Evolutionary conservation across 2,888 invertebrate genomes (phyloP).

Genomic region (Trachelus iudaicus): DNA sequence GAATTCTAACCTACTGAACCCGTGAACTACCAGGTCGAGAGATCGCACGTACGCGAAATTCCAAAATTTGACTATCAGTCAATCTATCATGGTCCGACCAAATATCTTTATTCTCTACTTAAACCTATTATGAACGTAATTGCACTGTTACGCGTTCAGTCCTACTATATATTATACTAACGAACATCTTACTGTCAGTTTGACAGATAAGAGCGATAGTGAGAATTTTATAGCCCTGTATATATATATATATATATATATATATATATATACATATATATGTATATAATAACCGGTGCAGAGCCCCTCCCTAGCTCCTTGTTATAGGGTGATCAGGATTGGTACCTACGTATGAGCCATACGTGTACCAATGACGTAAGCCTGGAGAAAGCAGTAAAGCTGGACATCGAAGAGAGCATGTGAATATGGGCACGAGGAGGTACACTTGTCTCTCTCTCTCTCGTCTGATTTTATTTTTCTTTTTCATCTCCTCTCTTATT

Average conservation of each 20-base stretch:
- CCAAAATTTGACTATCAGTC: not conserved
- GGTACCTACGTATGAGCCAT: not conserved
- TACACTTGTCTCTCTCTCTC: not conserved
- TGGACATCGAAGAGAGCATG: not conserved
- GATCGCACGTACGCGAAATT: not conserved
- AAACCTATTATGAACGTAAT: no score
- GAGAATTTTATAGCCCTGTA: not conserved
- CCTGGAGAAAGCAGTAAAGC: slow-evolving; percentile 2
- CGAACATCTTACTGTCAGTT: no score
- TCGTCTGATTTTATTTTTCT: not conserved
- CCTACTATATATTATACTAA: no score
- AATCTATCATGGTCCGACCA: not conserved
- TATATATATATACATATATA: not conserved
- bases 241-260: not conserved
- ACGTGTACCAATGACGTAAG: not conserved
- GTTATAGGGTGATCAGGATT: not conserved
- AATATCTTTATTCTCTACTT: not conserved
- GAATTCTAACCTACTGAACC: not conserved
- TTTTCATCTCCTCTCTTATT: slow-evolving; percentile 7
- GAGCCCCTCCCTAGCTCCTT: not conserved
- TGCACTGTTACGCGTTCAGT: no score
- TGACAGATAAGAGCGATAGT: not conserved
- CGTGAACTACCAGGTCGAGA: not conserved
- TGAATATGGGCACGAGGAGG: not conserved
- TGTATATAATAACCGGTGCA: not conserved